These are phyloP conservation scores for Graptemys geographica DNA, from an alignment of 2,797 vertebrate species.

Conservation along the genomic window DNA sequence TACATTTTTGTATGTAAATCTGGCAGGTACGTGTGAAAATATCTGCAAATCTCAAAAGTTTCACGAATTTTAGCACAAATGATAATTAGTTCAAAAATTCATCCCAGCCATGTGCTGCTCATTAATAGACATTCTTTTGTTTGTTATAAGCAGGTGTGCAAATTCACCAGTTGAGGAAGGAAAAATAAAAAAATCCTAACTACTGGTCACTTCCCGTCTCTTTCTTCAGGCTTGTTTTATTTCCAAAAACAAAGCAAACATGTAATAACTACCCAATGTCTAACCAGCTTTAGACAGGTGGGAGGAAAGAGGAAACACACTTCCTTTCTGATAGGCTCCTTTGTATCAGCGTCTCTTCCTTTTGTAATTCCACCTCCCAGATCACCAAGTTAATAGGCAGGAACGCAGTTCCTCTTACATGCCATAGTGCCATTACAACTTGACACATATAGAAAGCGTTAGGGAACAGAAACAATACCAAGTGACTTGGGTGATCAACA, in stretches of 20 bases:
- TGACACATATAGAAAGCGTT: neutral
- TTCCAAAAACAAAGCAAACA: too few relatives aligned
- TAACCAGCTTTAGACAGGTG: neutral
- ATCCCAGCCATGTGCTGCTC: neutral
- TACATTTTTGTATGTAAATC: neutral
- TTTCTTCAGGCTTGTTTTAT: neutral
- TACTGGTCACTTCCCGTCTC: neutral
- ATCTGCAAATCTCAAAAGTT: neutral
- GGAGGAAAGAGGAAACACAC: neutral
- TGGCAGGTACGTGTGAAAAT: neutral
- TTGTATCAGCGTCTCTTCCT: neutral
- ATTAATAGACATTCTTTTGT: neutral
- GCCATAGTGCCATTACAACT: neutral
- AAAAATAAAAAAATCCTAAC: neutral
- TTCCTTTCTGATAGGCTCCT: neutral
- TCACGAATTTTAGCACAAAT: neutral
- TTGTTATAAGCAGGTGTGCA: neutral
- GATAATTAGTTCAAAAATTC: neutral
- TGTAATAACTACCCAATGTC: neutral
- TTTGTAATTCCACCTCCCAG: neutral
- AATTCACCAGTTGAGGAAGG: neutral
- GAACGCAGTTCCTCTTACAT: neutral
- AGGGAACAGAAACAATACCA: neutral
- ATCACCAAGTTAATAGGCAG: neutral
- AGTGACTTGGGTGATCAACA: neutral